Evolutionary conservation across 2,888 invertebrate species (phyloP), one percentile per base, ranked within the genome.

Genomic region (Harpalus rubripes): DNA sequence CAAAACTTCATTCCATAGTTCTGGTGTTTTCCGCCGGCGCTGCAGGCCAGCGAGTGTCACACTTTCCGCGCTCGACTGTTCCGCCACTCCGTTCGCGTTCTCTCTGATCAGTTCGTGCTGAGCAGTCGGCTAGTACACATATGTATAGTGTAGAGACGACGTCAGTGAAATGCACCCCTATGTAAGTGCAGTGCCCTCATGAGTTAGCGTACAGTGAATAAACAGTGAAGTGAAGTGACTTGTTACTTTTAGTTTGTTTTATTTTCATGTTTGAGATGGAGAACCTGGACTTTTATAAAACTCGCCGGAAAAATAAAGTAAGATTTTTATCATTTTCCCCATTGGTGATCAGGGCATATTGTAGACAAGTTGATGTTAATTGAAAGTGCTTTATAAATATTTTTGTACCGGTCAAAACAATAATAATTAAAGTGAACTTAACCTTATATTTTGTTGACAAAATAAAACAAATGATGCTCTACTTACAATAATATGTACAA

Each of bases 261-360:
- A 44, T 61, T 58, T 83, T 76, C 58, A 56, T 18, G 16, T 52
- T 74, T 32, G 26, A 6, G 56, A 84, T 84, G 84, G 84, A 78
- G 32, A 78, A 12, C 22, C 84, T 78, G 16, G 84, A 84, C 65
- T 84, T 84, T 78, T 78, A 78, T 18, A 15, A 65, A 32, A 84
- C 84, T 58, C 74, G 84, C 39, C 84, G 84, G 56, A 84, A 84
- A 84, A 44, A 26, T 78, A 84, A 84, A 78, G 84, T 84, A 65
- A 84, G 84, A 52, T 12, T 52, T 52, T 10, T 32, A 32, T 32
- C 32, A 32, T 32, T 32, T 32, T 32, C 32, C 32, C 22, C 22
- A 22, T 22, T 4, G 32, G 4, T 32, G 32, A 32, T 32, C 5
- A 32, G 32, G 32, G 32, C 32, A 32, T 32, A 32, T 32, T 4